Evolutionary conservation across 2,113 vertebrate genomes (phyloP).

Genomic region (Trogon surrucura): DNA sequence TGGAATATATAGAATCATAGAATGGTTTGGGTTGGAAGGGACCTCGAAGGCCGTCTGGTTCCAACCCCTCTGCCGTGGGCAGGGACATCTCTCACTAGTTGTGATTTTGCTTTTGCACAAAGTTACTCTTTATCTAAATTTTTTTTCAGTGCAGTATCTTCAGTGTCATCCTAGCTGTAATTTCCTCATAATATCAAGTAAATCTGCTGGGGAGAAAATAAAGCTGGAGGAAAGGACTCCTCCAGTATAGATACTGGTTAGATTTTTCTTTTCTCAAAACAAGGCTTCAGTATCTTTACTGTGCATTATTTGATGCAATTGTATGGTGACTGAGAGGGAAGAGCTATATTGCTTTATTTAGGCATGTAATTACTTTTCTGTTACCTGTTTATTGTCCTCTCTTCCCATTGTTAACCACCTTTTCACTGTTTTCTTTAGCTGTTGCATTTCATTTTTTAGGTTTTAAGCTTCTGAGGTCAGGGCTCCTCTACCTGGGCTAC

Average conservation of each 20-base stretch:
- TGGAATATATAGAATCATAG: accelerated
- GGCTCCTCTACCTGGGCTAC: neutral
- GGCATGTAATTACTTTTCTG: neutral
- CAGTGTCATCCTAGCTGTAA: neutral
- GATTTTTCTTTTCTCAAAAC: neutral
- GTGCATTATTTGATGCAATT: neutral
- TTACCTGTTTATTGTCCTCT: neutral
- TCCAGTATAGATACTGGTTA: neutral
- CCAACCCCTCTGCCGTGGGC: no score
- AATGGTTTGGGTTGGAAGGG: no score
- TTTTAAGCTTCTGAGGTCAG: neutral
- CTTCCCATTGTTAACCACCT: neutral
- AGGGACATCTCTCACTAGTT: neutral
- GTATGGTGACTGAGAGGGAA: neutral
- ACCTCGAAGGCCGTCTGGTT: no score
- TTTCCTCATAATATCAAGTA: neutral
- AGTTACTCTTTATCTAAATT: neutral
- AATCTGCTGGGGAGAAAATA: neutral
- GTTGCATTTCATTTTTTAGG: neutral
- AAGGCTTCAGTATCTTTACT: neutral
- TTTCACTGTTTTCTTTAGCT: neutral
- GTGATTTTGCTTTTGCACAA: neutral
- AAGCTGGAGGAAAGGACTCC: neutral
- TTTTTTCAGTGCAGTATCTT: neutral
- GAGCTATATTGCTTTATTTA: neutral